Evolutionary conservation across 2,113 vertebrate species (phyloP).

Genomic region (Suricata suricatta): DNA sequence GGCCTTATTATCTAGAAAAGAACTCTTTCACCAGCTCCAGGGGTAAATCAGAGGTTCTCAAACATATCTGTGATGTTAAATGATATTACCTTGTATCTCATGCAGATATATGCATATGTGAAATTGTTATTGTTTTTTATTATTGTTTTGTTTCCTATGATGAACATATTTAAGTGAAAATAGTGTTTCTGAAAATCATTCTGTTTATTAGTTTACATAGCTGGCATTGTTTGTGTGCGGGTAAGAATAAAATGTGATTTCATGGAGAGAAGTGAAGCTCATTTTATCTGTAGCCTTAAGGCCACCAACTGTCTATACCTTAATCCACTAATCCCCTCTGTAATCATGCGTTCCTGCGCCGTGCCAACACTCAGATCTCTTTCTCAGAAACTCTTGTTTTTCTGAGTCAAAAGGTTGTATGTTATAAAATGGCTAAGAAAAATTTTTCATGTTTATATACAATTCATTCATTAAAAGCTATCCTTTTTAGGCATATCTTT

Average conservation of each 20-base stretch:
- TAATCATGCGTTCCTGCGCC: conserved; percentile 73
- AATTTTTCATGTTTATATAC: conserved; percentile 75
- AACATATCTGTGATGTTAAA: conserved; percentile 66
- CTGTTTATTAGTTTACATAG: background rate
- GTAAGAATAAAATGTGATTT: conserved; percentile 73
- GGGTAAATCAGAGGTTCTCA: conserved; percentile 66
- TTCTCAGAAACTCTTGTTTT: conserved; percentile 77
- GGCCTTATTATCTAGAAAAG: background rate
- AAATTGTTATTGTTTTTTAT: conserved; percentile 5
- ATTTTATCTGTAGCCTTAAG: conserved; percentile 65
- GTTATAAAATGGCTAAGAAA: conserved; percentile 76
- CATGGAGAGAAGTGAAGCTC: conserved; percentile 60
- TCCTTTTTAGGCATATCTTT: conserved; percentile 67
- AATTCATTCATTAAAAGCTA: conserved; percentile 52
- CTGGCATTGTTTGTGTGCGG: conserved; percentile 50
- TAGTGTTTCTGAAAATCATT: conserved; percentile 66
- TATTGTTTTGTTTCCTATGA: conserved; percentile 57
- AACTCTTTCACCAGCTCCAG: conserved; percentile 65
- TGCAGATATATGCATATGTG: conserved; percentile 72
- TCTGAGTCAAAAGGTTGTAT: conserved; percentile 55
- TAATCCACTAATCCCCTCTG: conserved; percentile 78
- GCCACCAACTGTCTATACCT: conserved; percentile 68
- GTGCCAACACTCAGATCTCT: conserved; percentile 68
- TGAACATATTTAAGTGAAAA: conserved; percentile 23
- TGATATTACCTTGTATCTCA: conserved; percentile 72